Evolutionary conservation across 2,888 invertebrate species (phyloP).

Genomic region (Erebia ligea): DNA sequence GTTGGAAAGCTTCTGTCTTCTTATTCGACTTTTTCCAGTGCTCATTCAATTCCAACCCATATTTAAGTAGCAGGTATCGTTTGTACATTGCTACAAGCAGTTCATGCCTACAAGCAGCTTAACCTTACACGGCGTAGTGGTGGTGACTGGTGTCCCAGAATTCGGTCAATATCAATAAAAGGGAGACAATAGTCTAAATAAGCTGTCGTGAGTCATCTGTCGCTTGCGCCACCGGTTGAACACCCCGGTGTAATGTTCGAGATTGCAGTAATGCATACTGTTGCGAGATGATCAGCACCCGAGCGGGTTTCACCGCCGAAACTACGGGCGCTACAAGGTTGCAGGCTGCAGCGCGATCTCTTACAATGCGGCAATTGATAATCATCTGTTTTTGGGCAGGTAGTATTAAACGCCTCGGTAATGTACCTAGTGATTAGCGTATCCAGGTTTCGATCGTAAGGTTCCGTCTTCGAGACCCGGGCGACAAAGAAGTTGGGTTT

Average conservation of each 20-base stretch:
- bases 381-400: background rate
- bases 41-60: too few relatives aligned
- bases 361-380: constrained; percentile 1
- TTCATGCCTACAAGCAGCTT: background rate
- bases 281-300: constrained; percentile 31
- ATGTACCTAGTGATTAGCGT: too few relatives aligned
- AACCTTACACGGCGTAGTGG: background rate
- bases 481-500: too few relatives aligned
- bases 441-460: too few relatives aligned
- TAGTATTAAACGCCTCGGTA: background rate
- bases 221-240: constrained; percentile 20
- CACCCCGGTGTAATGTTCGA: constrained; percentile 17
- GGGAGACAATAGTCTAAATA: constrained; percentile 30
- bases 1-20: too few relatives aligned
- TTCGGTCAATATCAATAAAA: constrained; percentile 33
- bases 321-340: constrained; percentile 35
- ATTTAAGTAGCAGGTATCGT: too few relatives aligned
- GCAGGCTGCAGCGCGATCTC: constrained; percentile 4
- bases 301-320: constrained; percentile 38
- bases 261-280: constrained; percentile 20
- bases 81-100: background rate
- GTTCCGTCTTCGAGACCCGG: too few relatives aligned
- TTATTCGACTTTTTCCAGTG: too few relatives aligned
- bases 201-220: constrained; percentile 23
- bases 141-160: background rate